Base-by-base conservation (phyloP, 1,140 invertebrate species). In the Drosophila hydei region DNA sequence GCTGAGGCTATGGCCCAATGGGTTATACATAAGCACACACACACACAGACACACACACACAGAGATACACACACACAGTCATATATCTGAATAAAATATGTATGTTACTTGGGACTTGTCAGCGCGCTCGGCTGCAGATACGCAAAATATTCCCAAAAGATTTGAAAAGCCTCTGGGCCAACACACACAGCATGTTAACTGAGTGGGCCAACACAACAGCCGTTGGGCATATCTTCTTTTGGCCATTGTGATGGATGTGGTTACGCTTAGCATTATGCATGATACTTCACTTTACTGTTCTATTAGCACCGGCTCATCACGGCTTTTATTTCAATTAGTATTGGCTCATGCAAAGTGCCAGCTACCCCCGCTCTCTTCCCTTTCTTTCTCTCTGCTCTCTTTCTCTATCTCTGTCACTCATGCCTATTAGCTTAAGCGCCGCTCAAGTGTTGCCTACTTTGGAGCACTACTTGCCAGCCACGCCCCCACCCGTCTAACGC, bases 271-370 rank as follows among this genome's bases (percentile, higher is more conserved):
- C 21, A 55, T 55, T 68, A 64, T 68, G 40, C 47, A 60, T 71
- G 40, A 3, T 19, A 42, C 40, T 19, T 58, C 11, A 27, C 30
- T 45, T 36, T 45, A 25, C 42, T 40, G 55, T 33, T 54, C 75
- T 79, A 83, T 83, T 83, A 83, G 51, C 25, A 68, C 62, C 54
- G 70, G 55, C 79, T 79, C 63, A 33, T 61, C 48, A 45, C 80
- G 61, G 75, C 81, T 84, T 84, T 84, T 72, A 87, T 81, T 87
- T 87, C 81, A 85, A 85, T 85, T 85, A 85, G 73, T 72, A 81
- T 73, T 60, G 67, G 72, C 76, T 74, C 63, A 64, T 80, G 73
- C 63, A 76, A 69, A 84, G 65, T 76, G 19, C 75, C 76, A 72
- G 38, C 47, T n/a, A n/a, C n/a, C n/a, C n/a, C n/a, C n/a, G n/a